Evolutionary conservation across 2,888 invertebrate species (phyloP), one percentile per base, ranked within the genome.

Genomic region (Sinotaia quadrata): DNA sequence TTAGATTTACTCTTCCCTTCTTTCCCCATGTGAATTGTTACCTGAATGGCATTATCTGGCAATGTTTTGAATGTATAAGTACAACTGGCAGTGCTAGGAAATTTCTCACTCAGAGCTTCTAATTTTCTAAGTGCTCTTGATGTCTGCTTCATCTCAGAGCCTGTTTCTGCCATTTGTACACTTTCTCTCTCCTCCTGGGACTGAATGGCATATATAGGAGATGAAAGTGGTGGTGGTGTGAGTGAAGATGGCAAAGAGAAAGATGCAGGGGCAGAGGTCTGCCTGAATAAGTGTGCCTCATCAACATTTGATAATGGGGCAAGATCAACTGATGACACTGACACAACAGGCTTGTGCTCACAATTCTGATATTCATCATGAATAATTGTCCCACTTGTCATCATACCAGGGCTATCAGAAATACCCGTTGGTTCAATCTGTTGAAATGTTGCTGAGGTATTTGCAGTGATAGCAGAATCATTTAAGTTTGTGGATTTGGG

Each of bases 21-120:
- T 41, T 75, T 73, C 15, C 75, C 74, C 21, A 78, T 60, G 61
- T 82, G 80, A 8, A 82, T 73, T 7, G 78, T 78, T 12, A 84
- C 80, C 65, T 79, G 77, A 21, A 82, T 75, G 34, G 77, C 74
- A 52, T 79, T 80, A 62, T 81, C 81, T 18, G 78, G 76, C 37
- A 80, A 69, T 18, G 74, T 76, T 44, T 78, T 72, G 18, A 83
- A 44, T 77, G 75, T 41, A 79, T 80, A 27, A 74, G 73, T 47
- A 78, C 59, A 34, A 68, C 71, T 75, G 18, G 74, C 69, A 8
- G 78, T 78, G 57, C 75, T 75, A 10, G 75, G 77, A 54, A 78
- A 75, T 52, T 77, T 78, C 54, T 80, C 81, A 60, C 76, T 73
- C 61, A 73, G 24, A 4, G 49, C 54, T 33, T 70, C 70, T 21